A percentile compares a stretch with the other conserved stretches of the same genome.
phyloP scores from a whole-genome alignment of 2,797 vertebrate genomes.

The Vireo griseus region DNA sequence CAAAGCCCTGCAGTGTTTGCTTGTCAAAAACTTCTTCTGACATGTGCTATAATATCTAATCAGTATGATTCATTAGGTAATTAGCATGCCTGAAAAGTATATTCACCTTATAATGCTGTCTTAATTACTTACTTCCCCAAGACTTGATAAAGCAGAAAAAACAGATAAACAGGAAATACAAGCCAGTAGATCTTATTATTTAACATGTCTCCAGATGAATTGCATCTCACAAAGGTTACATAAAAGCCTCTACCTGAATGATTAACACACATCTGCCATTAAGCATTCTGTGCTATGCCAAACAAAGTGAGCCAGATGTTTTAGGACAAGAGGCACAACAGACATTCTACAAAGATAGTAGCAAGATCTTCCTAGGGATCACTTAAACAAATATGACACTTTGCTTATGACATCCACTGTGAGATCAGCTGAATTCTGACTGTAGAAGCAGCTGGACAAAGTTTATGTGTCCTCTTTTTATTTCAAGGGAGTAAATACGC shows the following conservation, averaged over 20 bases:
- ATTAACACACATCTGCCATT: neutral
- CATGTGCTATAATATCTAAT: neutral
- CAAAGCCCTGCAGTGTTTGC: neutral
- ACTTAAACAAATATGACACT: neutral
- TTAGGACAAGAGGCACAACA: neutral
- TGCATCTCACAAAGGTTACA: neutral
- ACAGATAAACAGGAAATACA: neutral
- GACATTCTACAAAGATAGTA: neutral
- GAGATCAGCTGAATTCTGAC: neutral
- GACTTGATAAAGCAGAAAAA: constrained; percentile 26
- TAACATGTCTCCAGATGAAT: neutral
- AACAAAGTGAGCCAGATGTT: neutral
- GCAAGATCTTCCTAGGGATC: neutral
- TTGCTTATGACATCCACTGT: neutral
- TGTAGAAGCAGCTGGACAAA: neutral
- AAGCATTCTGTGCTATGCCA: neutral
- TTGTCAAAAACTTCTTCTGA: neutral
- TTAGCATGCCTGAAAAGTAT: constrained; percentile 27
- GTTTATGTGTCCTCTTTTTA: neutral
- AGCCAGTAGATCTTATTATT: neutral
- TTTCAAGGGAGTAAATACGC: neutral
- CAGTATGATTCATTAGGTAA: constrained; percentile 11
- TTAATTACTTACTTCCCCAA: constrained; percentile 29
- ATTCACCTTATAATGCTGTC: neutral
- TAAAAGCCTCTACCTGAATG: neutral